phyloP scores from a whole-genome alignment of 2,113 vertebrate genomes.

The Suricata suricatta region DNA sequence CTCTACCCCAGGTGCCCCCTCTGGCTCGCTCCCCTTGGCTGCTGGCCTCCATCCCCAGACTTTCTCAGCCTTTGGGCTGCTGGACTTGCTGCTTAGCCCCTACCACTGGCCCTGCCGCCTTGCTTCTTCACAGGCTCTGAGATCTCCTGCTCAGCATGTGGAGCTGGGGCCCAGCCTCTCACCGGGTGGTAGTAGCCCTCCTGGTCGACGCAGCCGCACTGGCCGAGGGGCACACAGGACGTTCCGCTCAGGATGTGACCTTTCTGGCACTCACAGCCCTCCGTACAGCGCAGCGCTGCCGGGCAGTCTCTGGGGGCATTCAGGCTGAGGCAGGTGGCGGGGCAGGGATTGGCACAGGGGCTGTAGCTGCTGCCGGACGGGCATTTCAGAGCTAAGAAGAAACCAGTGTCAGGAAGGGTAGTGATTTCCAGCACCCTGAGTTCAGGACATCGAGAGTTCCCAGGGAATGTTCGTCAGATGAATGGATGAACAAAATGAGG shows the following conservation, averaged over 20 bases:
- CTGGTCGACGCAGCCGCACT: slow-evolving; percentile 87
- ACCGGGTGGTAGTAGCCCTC: slow-evolving; percentile 86
- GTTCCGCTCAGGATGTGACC: slow-evolving; percentile 87
- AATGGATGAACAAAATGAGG: background rate
- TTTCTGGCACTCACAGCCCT: slow-evolving; percentile 88
- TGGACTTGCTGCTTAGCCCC: background rate
- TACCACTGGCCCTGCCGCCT: background rate
- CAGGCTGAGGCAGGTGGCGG: slow-evolving; percentile 85
- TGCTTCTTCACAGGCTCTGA: background rate
- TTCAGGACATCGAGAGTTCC: background rate
- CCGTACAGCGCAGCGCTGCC: slow-evolving; percentile 82
- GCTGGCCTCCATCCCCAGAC: background rate
- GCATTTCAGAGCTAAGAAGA: slow-evolving; percentile 86
- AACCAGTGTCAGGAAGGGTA: background rate
- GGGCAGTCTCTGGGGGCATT: slow-evolving; percentile 71
- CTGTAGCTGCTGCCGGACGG: slow-evolving; percentile 85
- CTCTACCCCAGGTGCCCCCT: too few relatives aligned
- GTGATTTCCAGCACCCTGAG: background rate
- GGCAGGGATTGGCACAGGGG: slow-evolving; percentile 85
- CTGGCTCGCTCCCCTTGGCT: background rate
- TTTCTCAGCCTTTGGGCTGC: background rate
- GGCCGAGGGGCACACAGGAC: slow-evolving; percentile 86
- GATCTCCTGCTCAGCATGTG: background rate
- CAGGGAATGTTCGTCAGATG: background rate
- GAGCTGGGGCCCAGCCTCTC: background rate